Conservation (phyloP, 2,113 vertebrate species). For the Aplodontia rufa region DNA sequence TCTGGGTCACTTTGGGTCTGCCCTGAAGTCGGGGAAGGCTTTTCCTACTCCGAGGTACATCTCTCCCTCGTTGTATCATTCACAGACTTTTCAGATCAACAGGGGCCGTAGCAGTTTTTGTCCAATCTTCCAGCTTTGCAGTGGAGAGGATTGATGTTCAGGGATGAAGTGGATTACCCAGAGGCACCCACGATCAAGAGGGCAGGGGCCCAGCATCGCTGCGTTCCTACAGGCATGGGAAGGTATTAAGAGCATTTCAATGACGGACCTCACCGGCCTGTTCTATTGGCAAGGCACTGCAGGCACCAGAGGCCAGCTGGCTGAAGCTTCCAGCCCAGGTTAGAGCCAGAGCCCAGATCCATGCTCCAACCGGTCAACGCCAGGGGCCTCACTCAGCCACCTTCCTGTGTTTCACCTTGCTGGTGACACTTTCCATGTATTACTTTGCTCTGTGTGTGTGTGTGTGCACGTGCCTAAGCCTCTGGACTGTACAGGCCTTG, state of each 20-base stretch:
- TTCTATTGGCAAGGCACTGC: neutral
- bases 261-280: neutral
- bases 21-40: rapidly evolving
- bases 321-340: neutral
- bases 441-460: neutral
- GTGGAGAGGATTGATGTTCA: neutral
- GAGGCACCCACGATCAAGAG: neutral
- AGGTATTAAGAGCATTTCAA: neutral
- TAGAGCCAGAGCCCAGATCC: neutral
- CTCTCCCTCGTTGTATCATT: neutral
- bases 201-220: neutral
- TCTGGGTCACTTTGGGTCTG: rapidly evolving
- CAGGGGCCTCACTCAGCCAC: rapidly evolving
- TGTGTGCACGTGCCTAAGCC: no score
- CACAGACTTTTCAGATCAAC: neutral
- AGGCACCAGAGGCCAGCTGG: neutral
- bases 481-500: neutral
- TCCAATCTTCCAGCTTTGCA: neutral
- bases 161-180: neutral
- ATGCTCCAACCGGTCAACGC: rapidly evolving
- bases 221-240: neutral
- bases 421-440: rapidly evolving
- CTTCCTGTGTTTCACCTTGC: rapidly evolving
- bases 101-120: neutral
- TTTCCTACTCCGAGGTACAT: no score